Evolutionary conservation across 2,797 vertebrate species (phyloP).

Genomic region (Malacoraja senta): DNA sequence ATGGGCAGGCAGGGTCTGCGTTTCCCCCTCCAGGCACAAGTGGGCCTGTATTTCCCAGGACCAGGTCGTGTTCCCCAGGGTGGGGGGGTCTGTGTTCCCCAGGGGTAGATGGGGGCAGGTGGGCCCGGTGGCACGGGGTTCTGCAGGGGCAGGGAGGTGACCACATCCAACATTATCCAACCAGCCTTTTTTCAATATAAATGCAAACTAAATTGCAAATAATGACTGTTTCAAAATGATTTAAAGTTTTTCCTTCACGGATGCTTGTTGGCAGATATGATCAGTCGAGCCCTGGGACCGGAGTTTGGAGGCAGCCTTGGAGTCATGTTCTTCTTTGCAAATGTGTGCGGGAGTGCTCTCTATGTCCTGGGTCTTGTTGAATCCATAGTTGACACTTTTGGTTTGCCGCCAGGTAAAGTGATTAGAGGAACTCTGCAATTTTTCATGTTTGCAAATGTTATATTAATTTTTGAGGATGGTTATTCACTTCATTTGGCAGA

Average conservation of each 20-base stretch:
- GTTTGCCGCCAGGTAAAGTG: constrained; percentile 61
- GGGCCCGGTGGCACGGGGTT: not conserved
- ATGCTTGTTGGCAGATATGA: constrained; percentile 68
- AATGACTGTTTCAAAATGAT: not conserved
- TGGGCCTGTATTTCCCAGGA: too few species aligned
- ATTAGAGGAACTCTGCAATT: not conserved
- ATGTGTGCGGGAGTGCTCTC: constrained; percentile 77
- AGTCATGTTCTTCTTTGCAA: constrained; percentile 86
- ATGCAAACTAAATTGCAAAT: not conserved
- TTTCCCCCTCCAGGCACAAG: too few species aligned
- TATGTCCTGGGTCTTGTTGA: constrained; percentile 79
- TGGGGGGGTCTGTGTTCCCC: too few species aligned
- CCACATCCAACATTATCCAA: not conserved
- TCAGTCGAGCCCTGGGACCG: constrained; percentile 79
- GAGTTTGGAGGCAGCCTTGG: constrained; percentile 85
- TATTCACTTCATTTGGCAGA: not conserved
- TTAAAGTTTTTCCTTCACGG: constrained; percentile 50
- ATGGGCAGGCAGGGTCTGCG: too few species aligned
- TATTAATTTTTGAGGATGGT: not conserved
- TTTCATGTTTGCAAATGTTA: not conserved
- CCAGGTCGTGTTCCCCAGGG: too few species aligned
- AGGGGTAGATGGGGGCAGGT: too few species aligned
- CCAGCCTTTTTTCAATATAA: not conserved
- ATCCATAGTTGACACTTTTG: constrained; percentile 71
- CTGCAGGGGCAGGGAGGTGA: not conserved